Percentiles rank a stretch among this genome's conserved stretches.
These are phyloP conservation scores for Daubentonia madagascariensis DNA, from an alignment of 2,113 vertebrate genomes.

Conservation along the genomic window DNA sequence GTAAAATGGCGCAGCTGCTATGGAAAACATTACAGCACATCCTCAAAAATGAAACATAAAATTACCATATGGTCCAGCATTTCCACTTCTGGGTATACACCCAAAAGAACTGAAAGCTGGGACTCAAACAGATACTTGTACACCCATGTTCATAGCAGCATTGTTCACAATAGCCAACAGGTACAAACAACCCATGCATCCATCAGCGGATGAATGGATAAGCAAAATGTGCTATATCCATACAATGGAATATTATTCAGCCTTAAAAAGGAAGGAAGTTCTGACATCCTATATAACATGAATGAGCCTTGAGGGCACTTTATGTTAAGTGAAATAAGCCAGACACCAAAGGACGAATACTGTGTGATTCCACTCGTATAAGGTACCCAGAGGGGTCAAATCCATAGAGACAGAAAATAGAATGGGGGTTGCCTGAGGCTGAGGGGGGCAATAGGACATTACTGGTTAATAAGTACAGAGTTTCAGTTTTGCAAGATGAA, in stretches of 20 bases:
- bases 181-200: not conserved
- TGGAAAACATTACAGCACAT: not conserved
- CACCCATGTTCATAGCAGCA: not conserved
- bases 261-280: not conserved
- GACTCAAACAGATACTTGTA: not conserved
- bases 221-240: not conserved
- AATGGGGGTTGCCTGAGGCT: not conserved
- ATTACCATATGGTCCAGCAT: not conserved
- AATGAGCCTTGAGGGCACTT: not conserved
- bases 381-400: not conserved
- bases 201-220: not conserved
- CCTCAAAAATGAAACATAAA: not conserved
- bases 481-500: not conserved
- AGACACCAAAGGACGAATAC: not conserved
- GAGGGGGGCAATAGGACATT: not conserved
- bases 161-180: not conserved
- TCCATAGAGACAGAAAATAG: not conserved
- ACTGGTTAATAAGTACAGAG: not conserved
- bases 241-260: not conserved
- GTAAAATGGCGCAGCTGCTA: not conserved
- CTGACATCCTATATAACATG: too few relatives aligned
- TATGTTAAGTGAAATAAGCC: not conserved
- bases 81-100: not conserved
- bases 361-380: not conserved
- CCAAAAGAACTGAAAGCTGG: not conserved